Evolutionary conservation across 2,113 vertebrate genomes (phyloP).

Genomic region (Ariopsis seemanni): DNA sequence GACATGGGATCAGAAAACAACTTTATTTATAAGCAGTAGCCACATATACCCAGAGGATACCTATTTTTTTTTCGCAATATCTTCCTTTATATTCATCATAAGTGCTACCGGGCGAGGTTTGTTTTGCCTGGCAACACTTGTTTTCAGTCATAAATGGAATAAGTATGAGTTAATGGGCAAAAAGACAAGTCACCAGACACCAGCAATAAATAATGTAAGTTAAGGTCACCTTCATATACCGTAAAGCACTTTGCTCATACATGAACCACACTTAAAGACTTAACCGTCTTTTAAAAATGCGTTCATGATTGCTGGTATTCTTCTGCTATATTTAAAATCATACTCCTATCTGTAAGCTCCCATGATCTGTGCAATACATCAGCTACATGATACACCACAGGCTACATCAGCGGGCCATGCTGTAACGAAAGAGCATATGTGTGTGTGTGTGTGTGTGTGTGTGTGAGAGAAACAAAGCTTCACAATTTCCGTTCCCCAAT

Average conservation of each 20-base stretch:
- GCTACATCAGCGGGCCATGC: slow-evolving; percentile 17
- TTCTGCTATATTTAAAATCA: neutral
- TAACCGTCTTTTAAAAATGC: neutral
- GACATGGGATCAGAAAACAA: too few species aligned
- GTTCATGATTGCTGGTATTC: neutral
- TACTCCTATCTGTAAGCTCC: slow-evolving; percentile 9
- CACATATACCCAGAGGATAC: too few species aligned
- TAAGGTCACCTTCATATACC: neutral
- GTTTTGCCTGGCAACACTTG: too few species aligned
- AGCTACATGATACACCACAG: slow-evolving; percentile 24
- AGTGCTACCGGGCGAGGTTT: too few species aligned
- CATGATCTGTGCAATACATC: slow-evolving; percentile 15
- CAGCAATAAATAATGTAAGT: neutral
- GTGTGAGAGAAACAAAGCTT: slow-evolving; percentile 53
- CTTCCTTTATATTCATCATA: too few species aligned
- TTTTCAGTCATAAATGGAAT: neutral
- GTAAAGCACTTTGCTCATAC: neutral
- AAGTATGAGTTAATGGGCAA: neutral
- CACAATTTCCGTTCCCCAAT: slow-evolving; percentile 49
- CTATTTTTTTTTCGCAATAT: too few species aligned
- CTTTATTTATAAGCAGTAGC: too few species aligned
- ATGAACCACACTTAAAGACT: neutral
- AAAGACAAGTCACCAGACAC: neutral
- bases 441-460: slow-evolving; percentile 34
- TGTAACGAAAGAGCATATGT: slow-evolving; percentile 22